These are phyloP conservation scores for Xestoiulus laeticollis DNA, from an alignment of 2,888 invertebrate species.

Conservation along the genomic window DNA sequence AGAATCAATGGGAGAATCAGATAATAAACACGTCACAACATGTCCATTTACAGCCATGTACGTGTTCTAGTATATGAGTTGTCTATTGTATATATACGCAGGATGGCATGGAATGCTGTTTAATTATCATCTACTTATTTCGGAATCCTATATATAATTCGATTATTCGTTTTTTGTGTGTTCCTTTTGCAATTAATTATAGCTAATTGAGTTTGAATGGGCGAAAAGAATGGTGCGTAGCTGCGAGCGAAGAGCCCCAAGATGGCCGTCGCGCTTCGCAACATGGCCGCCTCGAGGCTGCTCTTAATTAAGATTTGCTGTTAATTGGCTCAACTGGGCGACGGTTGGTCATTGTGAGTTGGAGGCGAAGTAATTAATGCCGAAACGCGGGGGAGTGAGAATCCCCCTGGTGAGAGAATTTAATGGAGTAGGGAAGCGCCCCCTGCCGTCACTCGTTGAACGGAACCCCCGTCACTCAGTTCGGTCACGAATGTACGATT, in stretches of 20 bases:
- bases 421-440: neutral
- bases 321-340: neutral
- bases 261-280: neutral
- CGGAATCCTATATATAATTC: no score
- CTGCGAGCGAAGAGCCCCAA: neutral
- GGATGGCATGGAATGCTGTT: no score
- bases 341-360: neutral
- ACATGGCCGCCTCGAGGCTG: neutral
- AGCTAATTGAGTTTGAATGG: neutral
- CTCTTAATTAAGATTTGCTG: neutral
- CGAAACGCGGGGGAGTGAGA: neutral
- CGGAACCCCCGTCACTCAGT: constrained; percentile 4
- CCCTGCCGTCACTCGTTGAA: neutral
- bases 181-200: no score
- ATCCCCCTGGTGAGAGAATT: neutral
- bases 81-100: no score
- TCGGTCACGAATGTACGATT: neutral
- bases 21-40: no score
- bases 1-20: no score
- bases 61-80: no score
- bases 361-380: neutral
- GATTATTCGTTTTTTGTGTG: no score
- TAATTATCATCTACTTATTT: no score
- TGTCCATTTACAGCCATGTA: no score
- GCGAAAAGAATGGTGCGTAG: neutral